Conservation (phyloP, 2,797 vertebrate species). For the Nasua narica region DNA sequence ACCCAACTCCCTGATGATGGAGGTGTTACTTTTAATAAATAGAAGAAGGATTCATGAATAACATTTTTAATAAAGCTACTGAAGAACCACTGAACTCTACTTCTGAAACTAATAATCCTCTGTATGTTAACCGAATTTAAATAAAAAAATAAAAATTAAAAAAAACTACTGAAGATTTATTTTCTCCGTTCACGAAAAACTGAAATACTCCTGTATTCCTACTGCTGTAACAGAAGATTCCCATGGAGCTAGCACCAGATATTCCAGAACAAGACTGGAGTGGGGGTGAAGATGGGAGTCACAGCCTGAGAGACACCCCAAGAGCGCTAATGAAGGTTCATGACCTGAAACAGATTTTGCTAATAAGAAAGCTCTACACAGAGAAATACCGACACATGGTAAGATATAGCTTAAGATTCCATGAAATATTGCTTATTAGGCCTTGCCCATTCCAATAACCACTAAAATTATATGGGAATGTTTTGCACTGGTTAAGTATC, state of each 20-base stretch:
- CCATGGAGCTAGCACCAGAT: neutral
- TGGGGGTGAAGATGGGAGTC: neutral
- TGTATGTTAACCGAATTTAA: neutral
- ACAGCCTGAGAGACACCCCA: neutral
- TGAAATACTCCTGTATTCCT: neutral
- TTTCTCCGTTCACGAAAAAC: constrained; percentile 29
- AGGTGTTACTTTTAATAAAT: constrained; percentile 28
- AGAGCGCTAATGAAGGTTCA: neutral
- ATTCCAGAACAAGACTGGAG: neutral
- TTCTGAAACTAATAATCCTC: neutral
- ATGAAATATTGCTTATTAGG: constrained; percentile 6
- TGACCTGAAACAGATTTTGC: neutral
- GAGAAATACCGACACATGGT: neutral
- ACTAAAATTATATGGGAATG: neutral
- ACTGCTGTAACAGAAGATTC: neutral
- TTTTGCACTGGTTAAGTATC: neutral
- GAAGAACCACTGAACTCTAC: neutral
- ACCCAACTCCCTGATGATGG: neutral
- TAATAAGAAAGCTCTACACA: neutral
- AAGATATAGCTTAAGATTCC: neutral
- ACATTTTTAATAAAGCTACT: constrained; percentile 18
- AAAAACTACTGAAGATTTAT: neutral
- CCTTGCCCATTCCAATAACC: neutral
- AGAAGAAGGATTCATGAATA: neutral
- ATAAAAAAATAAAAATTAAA: neutral